Base-by-base conservation (phyloP, 2,797 vertebrate genomes). In the Cygnus olor region DNA sequence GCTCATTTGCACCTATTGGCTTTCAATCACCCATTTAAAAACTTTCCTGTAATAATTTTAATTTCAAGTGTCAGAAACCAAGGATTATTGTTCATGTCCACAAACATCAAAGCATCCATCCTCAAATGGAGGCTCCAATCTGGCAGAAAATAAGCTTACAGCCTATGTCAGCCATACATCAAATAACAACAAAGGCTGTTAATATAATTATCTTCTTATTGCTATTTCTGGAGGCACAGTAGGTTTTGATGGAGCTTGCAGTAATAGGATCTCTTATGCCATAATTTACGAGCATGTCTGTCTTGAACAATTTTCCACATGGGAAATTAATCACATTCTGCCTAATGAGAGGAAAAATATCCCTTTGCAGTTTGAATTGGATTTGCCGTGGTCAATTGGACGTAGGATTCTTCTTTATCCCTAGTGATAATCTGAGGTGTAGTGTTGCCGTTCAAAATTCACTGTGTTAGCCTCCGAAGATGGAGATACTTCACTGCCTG, bases 131-230 rank as follows among this genome's bases (percentile, higher is more conserved):
- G 25, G 42, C 57, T 93, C 71, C 73, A 61, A 76, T 65, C 56
- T 80, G 54, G 61, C 78, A 90, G 84, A 95, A 96, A 94, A 95
- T 36, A 89, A 64, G 72, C 70, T 94, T 83, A 88, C 24, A 83
- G 47, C 47, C 66, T 40, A 38, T 95, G 90, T 90, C 93, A 94
- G 68, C 93, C 87, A 96, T 40, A 94, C 42, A 94, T 72, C 85
- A 93, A 95, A 84, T 85, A 96, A 65, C 61, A 92, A 95, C 92
- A 94, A 96, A 94, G 65, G 89, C 85, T 96, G 93, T 65, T 96
- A 97, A 97, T 97, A 95, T 47, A 95, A 97, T 97, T 97, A 97
- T 95, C 95, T 93, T 94, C 96, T 97, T 95, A 95, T 15, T 95
- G 80, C 95, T 97, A 96, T 97, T 97, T 96, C 84, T 77, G 93